Base-by-base conservation (phyloP, 2,113 vertebrate species). In the Redunca redunca region DNA sequence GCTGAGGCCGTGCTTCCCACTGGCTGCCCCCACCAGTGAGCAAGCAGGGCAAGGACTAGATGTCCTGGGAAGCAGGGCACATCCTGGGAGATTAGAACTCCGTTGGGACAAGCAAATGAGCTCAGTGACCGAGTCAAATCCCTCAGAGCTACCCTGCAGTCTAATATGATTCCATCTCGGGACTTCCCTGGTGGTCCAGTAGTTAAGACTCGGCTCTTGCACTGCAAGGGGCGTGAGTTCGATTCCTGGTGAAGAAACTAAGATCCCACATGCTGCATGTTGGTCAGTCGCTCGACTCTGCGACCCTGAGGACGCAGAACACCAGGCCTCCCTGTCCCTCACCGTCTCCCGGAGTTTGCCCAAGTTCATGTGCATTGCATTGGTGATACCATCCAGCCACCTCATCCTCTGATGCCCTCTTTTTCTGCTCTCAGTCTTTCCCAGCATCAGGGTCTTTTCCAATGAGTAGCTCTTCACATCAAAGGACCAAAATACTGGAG, bases 221-320 rank as follows among this genome's bases (percentile, higher is more conserved):
- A 14, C 71, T 43, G 36, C 71, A 77, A 77, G 36, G 36, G 21
- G 11, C 14, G 12, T 77, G 71, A 43, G 71, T 77, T 77, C 0
- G 71, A 77, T 77, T 43, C 36, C 21, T 77, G 23, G 36, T 43
- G 21, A 26, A 6, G 71, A 43, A 77, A 43, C 10, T 74, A 77
- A 77, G 36, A 77, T 43, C 23, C 40, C 36, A 43, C 26, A 43
- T 43, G 36, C 71, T 74, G 36, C 71, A 40, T 71, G n/a, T 6
- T 71, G n/a, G 67, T 71, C 19, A 71, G 67, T 40, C 5, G 5
- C 10, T 6, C 0, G 2, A 71, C 67, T 40, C 19, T 23, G 67
- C 1, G 1, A 40, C 19, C 67, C n/a, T 0, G 19, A 71, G 67
- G n/a, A 40, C 0, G 19, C 67, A 71, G 67, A 40, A 71, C 0